Evolutionary conservation across 2,888 invertebrate genomes (phyloP), one percentile per base, ranked within the genome.

Genomic region (Erebia aethiops): DNA sequence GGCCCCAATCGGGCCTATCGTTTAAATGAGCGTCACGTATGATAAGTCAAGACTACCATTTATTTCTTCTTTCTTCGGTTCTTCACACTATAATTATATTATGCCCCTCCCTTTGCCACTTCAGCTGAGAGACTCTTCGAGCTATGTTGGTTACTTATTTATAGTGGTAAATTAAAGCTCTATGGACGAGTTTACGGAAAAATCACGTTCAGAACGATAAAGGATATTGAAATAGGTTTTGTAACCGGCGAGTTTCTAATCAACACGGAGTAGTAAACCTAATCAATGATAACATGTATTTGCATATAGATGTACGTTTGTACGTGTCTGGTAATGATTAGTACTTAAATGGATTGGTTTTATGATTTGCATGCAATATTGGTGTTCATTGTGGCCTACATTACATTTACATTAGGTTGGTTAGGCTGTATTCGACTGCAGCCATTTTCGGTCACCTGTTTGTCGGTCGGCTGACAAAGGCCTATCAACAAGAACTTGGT

Each of bases 361-460:
- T 58, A 67, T 46, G 46, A 46, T 58, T n/a, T 49, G 14, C 13
- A 43, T 41, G 9, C 54, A 13, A 56, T 65, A 65, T 65, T 65
- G 41, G 43, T 14, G n/a, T 26, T 26, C 56, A 10, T 54, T 11
- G 18, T 3, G 54, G 16, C 10, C 18, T 18, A 54, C 8, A 51
- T 13, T 51, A 7, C 14, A n/a, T 46, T 13, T 46, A 46, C 11
- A 13, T 46, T 13, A 46, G 3, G 26, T 26, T 3, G 3, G 26
- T 26, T 26, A 26, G 26, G 26, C 26, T 3, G 26, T 21, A 21
- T 21, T 21, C 21, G 21, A 21, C 21, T 21, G 43, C 11, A 26
- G 26, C 26, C 26, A 2, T 35, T 35, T 35, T 35, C 35, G 35
- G 35, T 35, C 35, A 35, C 35, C 35, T 35, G 35, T 35, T 35